Conservation (phyloP, 1,140 invertebrate species). For the Stratiolaelaps scimitus region DNA sequence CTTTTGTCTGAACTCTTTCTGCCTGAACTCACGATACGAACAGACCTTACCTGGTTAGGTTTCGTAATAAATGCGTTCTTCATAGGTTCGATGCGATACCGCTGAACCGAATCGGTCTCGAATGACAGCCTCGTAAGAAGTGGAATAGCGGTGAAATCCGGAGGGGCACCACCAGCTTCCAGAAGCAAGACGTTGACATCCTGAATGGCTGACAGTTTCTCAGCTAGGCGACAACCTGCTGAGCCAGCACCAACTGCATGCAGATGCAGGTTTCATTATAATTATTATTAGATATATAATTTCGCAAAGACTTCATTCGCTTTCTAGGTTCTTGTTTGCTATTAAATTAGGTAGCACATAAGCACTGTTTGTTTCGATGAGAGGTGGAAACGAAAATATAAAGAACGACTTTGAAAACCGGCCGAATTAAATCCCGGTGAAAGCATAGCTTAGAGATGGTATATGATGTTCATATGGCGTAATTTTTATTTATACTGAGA, state of each 20-base stretch:
- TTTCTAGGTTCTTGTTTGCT: too few species aligned
- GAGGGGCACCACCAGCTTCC: neutral
- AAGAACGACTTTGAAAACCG: too few species aligned
- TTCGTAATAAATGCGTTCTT: neutral
- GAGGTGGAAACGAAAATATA: too few species aligned
- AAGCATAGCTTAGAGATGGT: too few species aligned
- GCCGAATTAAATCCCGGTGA: too few species aligned
- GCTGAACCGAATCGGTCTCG: neutral
- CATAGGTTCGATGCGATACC: neutral
- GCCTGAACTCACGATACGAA: neutral
- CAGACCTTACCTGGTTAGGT: neutral
- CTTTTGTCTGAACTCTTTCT: neutral
- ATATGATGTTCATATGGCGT: too few species aligned
- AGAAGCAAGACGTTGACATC: neutral
- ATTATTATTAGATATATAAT: too few species aligned
- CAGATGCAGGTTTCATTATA: too few species aligned
- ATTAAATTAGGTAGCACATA: too few species aligned
- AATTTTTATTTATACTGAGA: too few species aligned
- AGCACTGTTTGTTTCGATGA: too few species aligned
- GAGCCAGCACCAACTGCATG: neutral
- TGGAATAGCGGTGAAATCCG: conserved; percentile 8
- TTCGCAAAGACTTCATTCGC: too few species aligned
- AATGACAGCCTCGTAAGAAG: neutral
- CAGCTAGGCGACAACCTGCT: conserved; percentile 15
- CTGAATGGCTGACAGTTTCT: neutral